Evolutionary conservation across 2,113 vertebrate genomes (phyloP).

Genomic region (Pelmatolapia mariae): DNA sequence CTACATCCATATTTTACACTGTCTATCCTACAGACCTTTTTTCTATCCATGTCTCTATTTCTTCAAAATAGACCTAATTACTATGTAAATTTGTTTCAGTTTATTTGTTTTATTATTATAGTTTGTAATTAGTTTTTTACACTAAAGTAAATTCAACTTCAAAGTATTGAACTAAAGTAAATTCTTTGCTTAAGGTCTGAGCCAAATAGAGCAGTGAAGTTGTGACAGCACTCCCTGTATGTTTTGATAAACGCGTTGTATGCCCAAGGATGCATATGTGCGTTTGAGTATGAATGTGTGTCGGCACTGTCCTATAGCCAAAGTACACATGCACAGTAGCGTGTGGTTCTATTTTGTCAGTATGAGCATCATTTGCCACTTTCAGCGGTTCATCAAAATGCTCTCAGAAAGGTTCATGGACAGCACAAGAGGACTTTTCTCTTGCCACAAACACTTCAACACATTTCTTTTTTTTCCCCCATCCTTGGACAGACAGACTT

Average conservation of each 20-base stretch:
- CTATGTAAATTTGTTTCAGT: not conserved
- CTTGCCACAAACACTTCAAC: not conserved
- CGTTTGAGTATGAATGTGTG: not conserved
- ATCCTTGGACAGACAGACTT: not conserved
- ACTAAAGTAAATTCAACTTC: not conserved
- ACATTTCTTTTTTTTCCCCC: not conserved
- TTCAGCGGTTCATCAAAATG: not conserved
- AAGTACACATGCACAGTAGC: not conserved
- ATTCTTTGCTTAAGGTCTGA: not conserved
- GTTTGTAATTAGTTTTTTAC: not conserved
- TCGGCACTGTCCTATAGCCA: not conserved
- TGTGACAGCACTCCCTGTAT: not conserved
- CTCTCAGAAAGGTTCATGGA: not conserved
- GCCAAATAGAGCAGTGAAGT: not conserved
- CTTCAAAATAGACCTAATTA: not conserved
- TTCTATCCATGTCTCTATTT: not conserved
- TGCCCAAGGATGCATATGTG: not conserved
- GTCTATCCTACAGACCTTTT: not conserved
- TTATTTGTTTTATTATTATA: not conserved
- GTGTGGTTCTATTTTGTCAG: not conserved
- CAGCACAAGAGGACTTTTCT: not conserved
- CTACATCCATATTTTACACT: not conserved
- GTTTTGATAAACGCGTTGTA: not conserved
- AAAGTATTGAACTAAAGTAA: not conserved
- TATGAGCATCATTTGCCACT: not conserved